Percentiles rank a stretch among this genome's conserved stretches.
Evolutionary conservation across 2,888 invertebrate genomes (phyloP).

Genomic region (Platerodrilus igneus): DNA sequence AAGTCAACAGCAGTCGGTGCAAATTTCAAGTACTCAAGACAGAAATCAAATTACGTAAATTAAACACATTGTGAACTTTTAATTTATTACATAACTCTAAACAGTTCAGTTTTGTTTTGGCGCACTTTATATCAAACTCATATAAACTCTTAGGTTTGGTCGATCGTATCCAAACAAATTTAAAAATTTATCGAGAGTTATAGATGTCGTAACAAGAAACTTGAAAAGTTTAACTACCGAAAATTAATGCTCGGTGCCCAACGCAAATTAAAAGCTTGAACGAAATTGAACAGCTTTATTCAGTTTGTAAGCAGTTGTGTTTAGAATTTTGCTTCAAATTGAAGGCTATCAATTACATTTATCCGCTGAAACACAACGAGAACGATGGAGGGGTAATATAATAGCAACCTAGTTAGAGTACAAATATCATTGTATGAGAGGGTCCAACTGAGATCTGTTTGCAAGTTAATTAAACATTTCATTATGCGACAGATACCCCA

Average conservation of each 20-base stretch:
- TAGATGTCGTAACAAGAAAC: conserved; percentile 37
- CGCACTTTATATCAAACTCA: conserved; percentile 3
- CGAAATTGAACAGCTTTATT: conserved; percentile 30
- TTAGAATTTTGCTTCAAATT: conserved; percentile 21
- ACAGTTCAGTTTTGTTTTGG: conserved; percentile 36
- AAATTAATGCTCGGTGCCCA: conserved; percentile 39
- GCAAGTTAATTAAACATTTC: conserved; percentile 44
- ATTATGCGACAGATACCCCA: conserved; percentile 40
- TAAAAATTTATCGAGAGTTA: conserved; percentile 44
- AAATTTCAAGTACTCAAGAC: conserved; percentile 38
- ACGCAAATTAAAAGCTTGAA: conserved; percentile 43
- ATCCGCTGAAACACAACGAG: conserved; percentile 20
- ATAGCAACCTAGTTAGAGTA: conserved; percentile 32
- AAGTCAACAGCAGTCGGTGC: conserved; percentile 38
- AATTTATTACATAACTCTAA: conserved; percentile 42
- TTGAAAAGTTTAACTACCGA: conserved; percentile 37
- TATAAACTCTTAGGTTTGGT: conserved; percentile 33
- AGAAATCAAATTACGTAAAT: conserved; percentile 50
- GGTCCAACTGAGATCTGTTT: conserved; percentile 37
- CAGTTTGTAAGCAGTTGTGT: conserved; percentile 23
- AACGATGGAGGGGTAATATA: conserved; percentile 26
- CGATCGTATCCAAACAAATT: conserved; percentile 39
- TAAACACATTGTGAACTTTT: conserved; percentile 49
- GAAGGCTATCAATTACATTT: conserved; percentile 22
- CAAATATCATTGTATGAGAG: conserved; percentile 33